Base-by-base conservation (phyloP, 1,140 invertebrate species). In the Plutomurus gul region DNA sequence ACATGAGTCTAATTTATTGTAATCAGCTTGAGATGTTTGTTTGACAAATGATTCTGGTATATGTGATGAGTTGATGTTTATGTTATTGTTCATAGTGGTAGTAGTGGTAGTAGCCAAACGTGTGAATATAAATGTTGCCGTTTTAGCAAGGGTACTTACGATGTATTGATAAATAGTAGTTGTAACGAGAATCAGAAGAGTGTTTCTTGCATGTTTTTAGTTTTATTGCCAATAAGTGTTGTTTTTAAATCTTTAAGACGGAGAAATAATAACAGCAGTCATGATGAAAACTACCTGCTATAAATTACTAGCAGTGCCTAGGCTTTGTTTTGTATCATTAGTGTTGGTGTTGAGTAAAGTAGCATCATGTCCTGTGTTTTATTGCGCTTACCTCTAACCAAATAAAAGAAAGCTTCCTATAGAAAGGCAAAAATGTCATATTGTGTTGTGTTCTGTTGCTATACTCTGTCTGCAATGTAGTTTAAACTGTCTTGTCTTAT, bases 231-330 rank as follows among this genome's bases (percentile, higher is more conserved):
- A 65, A 65, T 65, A 65, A 65, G 56, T 27, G 25, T 4, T 30
- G 20, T 56, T 22, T 56, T 65, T 65, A 33, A 33, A 65, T 65
- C 27, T 65, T 65, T 16, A 16, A 65, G 56, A 8, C 27, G 18
- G 27, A 65, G 36, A 65, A 65, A 65, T 65, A 65, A 65, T 65
- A 65, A 65, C 56, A 65, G 56, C 47, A 65, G 56, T 33, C 11
- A n/a, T 30, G 47, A 65, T n/a, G 27, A 33, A n/a, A n/a, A 65
- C 22, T 30, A 65, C 56, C 27, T 33, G 56, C 56, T 33, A 65
- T 65, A 65, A 65, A 65, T 65, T 65, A 65, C n/a, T n/a, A n/a
- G n/a, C n/a, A n/a, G n/a, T n/a, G n/a, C n/a, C n/a, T n/a, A n/a
- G n/a, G n/a, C n/a, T n/a, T n/a, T n/a, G n/a, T n/a, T n/a, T n/a